Evolutionary conservation across 2,888 invertebrate genomes (phyloP).

Genomic region (Caenorhabditis virilis): DNA sequence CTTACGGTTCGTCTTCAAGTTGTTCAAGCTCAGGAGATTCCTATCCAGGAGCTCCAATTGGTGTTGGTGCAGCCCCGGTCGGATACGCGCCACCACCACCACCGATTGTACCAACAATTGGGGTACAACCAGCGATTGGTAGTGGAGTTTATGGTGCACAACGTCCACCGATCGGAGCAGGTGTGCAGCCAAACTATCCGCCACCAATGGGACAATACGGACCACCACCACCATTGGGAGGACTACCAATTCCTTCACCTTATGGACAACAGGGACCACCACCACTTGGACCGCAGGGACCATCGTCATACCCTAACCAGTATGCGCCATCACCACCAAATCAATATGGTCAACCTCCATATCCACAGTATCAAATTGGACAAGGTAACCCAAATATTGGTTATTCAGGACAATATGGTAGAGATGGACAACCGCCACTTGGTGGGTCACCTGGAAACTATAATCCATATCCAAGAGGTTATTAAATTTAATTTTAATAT

Average conservation of each 20-base stretch:
- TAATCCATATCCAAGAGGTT: too few species aligned
- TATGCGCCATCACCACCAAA: not conserved
- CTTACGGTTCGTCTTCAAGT: not conserved
- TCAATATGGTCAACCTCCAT: not conserved
- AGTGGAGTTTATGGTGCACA: not conserved
- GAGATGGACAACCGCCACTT: too few species aligned
- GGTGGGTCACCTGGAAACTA: too few species aligned
- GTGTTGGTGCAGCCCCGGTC: not conserved
- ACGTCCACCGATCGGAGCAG: not conserved
- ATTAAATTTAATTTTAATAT: too few species aligned
- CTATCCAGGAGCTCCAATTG: not conserved
- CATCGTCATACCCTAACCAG: not conserved
- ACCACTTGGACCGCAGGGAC: not conserved
- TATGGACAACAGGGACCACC: not conserved
- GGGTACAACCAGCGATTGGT: too few species aligned
- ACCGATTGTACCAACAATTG: not conserved
- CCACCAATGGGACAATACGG: conserved; percentile 7
- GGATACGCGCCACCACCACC: too few species aligned
- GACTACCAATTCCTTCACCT: not conserved
- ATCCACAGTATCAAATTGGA: conserved; percentile 18
- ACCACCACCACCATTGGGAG: conserved; percentile 18
- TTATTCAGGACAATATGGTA: conserved; percentile 21
- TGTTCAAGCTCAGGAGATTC: not conserved
- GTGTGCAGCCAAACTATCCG: not conserved
- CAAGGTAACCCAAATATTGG: conserved; percentile 16